A percentile compares a stretch with the other conserved stretches of the same genome.
Evolutionary conservation across 2,888 invertebrate genomes (phyloP).

Genomic region (Pyrochroa serraticornis): DNA sequence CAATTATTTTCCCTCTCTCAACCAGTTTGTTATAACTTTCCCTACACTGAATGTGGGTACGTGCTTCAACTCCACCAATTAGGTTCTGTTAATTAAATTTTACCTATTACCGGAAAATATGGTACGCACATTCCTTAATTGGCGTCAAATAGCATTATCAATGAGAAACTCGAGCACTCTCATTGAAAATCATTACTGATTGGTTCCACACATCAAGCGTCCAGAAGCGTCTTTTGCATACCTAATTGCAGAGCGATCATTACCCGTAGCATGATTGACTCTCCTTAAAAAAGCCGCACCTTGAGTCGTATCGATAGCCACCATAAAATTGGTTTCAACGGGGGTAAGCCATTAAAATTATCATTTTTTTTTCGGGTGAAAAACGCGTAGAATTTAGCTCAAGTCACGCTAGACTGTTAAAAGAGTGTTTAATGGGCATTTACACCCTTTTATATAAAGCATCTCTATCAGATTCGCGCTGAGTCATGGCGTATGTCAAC

Average conservation of each 20-base stretch:
- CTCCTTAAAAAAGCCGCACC: slow-evolving; percentile 6
- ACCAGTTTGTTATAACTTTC: too few species aligned
- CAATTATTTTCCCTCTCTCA: too few species aligned
- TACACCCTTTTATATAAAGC: slow-evolving; percentile 55
- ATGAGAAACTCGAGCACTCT: too few species aligned
- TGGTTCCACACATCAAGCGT: slow-evolving; percentile 15
- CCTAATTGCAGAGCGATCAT: too few species aligned
- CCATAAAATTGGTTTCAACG: slow-evolving; percentile 25
- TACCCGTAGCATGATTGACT: too few species aligned
- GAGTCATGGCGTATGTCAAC: slow-evolving; percentile 53
- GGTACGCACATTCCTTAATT: too few species aligned
- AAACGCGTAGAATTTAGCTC: slow-evolving; percentile 28
- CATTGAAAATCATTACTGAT: slow-evolving; percentile 13
- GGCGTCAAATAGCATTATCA: too few species aligned
- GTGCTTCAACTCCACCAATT: too few species aligned
- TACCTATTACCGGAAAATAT: too few species aligned
- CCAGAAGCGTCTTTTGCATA: too few species aligned
- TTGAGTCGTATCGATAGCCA: slow-evolving; percentile 18
- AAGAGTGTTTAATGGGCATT: slow-evolving; percentile 54
- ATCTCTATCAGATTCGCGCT: slow-evolving; percentile 52
- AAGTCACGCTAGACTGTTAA: slow-evolving; percentile 37
- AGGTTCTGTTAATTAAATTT: too few species aligned
- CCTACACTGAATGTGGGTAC: too few species aligned
- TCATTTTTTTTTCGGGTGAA: slow-evolving; percentile 13
- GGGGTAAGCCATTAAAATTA: slow-evolving; percentile 23